phyloP scores from a whole-genome alignment of 2,888 invertebrate genomes.

The Girardia tigrina region DNA sequence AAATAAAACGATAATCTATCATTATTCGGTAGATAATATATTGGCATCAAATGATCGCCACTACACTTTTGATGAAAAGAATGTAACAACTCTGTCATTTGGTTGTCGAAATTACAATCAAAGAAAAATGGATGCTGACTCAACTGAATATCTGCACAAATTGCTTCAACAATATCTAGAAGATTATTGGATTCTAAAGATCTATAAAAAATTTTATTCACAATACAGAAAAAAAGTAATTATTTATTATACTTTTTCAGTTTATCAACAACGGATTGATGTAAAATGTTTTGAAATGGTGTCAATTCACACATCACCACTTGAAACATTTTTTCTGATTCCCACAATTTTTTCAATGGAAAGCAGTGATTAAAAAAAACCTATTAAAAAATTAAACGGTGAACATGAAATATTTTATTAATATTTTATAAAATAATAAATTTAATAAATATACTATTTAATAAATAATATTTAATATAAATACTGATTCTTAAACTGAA shows the following conservation, averaged over 20 bases:
- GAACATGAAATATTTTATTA: no score
- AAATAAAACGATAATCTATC: not conserved
- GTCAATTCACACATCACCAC: not conserved
- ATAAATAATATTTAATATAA: no score
- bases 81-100: not conserved
- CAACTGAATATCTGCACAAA: not conserved
- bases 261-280: not conserved
- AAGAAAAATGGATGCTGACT: slow-evolving; percentile 8
- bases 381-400: no score
- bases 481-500: no score
- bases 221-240: not conserved
- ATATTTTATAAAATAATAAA: no score
- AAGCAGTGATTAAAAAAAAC: not conserved
- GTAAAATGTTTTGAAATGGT: not conserved
- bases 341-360: not conserved
- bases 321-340: not conserved
- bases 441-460: no score
- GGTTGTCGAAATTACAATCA: not conserved
- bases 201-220: not conserved
- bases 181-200: not conserved
- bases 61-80: not conserved
- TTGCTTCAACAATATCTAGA: not conserved
- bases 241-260: not conserved
- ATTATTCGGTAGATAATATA: not conserved
- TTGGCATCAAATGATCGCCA: not conserved